Base-by-base conservation (phyloP, 2,113 vertebrate species). In the Datnioides undecimradiatus region DNA sequence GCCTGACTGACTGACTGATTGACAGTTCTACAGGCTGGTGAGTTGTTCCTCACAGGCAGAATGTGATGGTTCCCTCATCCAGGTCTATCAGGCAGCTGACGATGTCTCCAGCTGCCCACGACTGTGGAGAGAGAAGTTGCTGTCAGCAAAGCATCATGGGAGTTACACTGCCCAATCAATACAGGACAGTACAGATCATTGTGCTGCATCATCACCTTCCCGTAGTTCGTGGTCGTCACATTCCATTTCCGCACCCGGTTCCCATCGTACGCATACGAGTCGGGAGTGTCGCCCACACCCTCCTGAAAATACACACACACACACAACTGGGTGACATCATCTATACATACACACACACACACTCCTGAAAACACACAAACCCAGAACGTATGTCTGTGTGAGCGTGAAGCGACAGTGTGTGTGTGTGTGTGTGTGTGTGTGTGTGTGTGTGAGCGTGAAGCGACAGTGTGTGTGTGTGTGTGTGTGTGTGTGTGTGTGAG, bases 211-310 rank as follows among this genome's bases (percentile, higher is more conserved):
- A 0, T 4, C 38, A 99, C 98, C 95, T 99, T 99, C 84, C 98
- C 98, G 0, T 99, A 99, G 89, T 98, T 99, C 0, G 97, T 99
- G 0, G 98, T 99, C 0, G 97, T 98, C 73, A 99, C 97, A 0
- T 99, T 99, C 98, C 98, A 99, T 87, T 99, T 99, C 79, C 98
- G 94, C 12, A 99, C 98, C 68, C 98, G 86, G 94, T 99, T 99
- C 10, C 98, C 98, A 10, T 99, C 97, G 0, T 99, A 99, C 0
- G 98, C 98, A 0, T 99, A 99, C 0, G 98, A 99, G 84, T 99
- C 97, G 0, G 97, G 96, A 0, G 98, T 99, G 85, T 98, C 98
- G 5, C 98, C 98, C 7, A 98, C 98, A 0, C 98, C 98, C 72
- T 99, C 98, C 98, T 99, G 86, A 82, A 14, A n/a, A 25, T 11